Base-by-base conservation (phyloP, 2,888 invertebrate genomes). In the Pollenia griseotomentosa region DNA sequence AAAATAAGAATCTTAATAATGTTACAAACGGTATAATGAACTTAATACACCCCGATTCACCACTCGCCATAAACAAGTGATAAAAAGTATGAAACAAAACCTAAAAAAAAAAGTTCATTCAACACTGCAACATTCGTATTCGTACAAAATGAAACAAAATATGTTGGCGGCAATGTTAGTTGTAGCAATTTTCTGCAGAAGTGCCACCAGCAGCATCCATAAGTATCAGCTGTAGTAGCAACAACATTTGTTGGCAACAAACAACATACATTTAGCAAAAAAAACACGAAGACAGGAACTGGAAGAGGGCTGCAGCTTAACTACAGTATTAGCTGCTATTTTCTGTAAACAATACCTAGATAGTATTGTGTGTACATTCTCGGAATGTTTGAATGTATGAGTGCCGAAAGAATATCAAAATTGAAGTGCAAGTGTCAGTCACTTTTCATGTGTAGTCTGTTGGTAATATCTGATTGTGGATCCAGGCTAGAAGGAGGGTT, bases 351-450 rank as follows among this genome's bases (percentile, higher is more conserved):
- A 83, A 63, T 70, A 51, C 66, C 57, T 57, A 12, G 12, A 8
- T 16, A 33, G 12, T 4, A 23, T 46, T 74, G 14, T n/a, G 6
- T 33, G 19, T 59, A 19, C 6, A 40, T 40, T 68, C 10, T 70
- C 6, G 16, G 16, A 44, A 53, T 65, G 42, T 71, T 42, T 63
- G 10, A 51, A 6, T 55, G 40, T 33, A 16, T 53, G 70, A 55
- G 61, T 77, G 68, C 46, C 33, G 70, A 46, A 63, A 73, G 77
- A 66, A 77, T 81, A 77, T 65, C 70, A 82, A 82, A 33, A 82
- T 78, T 68, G 73, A 78, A 82, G 87, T 68, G 55, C 77, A 84
- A 87, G 78, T 87, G 84, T 84, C 87, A 84, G 57, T 81, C 71
- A 80, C 16, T 75, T 75, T 53, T 70, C 55, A 46, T 75, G 79